These are phyloP conservation scores for Hexactinellida sp. DNA, from an alignment of 37 sponge, comb jelly and placozoan genomes.

Conservation along the genomic window DNA sequence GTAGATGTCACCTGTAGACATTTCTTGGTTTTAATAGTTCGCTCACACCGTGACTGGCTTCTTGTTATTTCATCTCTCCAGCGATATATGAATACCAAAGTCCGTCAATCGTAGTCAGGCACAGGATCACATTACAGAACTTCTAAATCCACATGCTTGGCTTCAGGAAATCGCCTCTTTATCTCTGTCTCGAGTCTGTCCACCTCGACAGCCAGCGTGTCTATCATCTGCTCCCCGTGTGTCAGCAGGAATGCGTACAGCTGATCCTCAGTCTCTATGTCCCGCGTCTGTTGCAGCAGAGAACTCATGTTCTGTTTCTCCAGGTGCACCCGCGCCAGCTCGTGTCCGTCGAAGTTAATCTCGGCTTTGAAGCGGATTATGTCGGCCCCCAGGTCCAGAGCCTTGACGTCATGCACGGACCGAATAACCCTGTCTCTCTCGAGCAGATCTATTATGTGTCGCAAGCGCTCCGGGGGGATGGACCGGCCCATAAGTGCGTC, in stretches of 20 bases:
- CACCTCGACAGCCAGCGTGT: constrained; percentile 62
- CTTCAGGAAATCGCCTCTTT: constrained; percentile 78
- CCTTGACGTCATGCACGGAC: constrained; percentile 90
- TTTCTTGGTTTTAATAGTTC: no score
- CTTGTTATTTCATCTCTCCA: background rate
- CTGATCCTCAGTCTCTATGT: constrained; percentile 38
- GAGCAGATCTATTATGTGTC: constrained; percentile 48
- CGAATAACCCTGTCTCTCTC: constrained; percentile 61
- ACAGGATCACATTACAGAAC: constrained; percentile 38
- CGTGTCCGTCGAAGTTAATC: constrained; percentile 83
- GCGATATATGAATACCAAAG: background rate
- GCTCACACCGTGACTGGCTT: background rate
- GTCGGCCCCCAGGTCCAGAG: constrained; percentile 87
- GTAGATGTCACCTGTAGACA: background rate
- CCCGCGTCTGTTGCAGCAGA: constrained; percentile 26
- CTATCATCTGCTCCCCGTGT: constrained; percentile 81
- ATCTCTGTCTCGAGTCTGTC: constrained; percentile 72
- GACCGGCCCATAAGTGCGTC: constrained; percentile 88
- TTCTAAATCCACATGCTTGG: constrained; percentile 83
- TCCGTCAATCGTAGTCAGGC: background rate
- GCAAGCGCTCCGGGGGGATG: constrained; percentile 49
- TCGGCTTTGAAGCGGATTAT: constrained; percentile 81
- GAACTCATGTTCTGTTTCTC: constrained; percentile 45
- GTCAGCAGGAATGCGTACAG: constrained; percentile 61
- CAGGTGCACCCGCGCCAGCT: constrained; percentile 51